Percentiles rank a stretch among this genome's conserved stretches.
These are phyloP conservation scores for Polymixis flavicincta DNA, from an alignment of 2,888 invertebrate species.

Conservation along the genomic window DNA sequence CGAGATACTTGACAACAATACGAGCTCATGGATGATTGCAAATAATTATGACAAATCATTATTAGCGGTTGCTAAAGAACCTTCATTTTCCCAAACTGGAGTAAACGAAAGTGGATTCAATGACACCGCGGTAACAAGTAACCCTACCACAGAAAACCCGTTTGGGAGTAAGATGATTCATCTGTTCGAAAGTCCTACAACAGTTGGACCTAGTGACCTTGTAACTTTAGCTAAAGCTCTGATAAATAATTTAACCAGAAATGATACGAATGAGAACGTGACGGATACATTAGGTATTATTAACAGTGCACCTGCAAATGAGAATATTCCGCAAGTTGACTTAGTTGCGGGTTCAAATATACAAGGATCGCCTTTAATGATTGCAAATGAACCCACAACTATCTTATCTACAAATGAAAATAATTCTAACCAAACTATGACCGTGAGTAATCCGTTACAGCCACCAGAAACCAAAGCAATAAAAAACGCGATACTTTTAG, in stretches of 20 bases:
- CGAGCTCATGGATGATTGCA: neutral
- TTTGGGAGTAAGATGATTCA: neutral
- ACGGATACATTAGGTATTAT: neutral
- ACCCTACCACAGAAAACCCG: neutral
- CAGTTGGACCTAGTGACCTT: neutral
- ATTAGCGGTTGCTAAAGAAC: neutral
- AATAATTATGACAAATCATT: neutral
- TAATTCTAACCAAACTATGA: neutral
- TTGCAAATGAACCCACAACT: neutral
- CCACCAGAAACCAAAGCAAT: neutral
- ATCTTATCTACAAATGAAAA: neutral
- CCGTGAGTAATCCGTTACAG: neutral
- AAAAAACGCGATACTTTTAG: neutral
- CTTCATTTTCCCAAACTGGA: neutral
- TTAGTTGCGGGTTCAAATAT: neutral
- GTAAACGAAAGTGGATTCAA: neutral
- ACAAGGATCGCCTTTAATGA: neutral
- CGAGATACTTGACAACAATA: neutral
- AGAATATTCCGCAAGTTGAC: neutral
- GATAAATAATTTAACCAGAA: neutral
- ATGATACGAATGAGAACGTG: neutral
- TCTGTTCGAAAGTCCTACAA: neutral
- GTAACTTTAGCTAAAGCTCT: neutral
- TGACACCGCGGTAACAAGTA: neutral
- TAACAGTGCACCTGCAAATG: neutral